Conservation (phyloP, 2,888 invertebrate genomes). For the Andricus quercusramuli region DNA sequence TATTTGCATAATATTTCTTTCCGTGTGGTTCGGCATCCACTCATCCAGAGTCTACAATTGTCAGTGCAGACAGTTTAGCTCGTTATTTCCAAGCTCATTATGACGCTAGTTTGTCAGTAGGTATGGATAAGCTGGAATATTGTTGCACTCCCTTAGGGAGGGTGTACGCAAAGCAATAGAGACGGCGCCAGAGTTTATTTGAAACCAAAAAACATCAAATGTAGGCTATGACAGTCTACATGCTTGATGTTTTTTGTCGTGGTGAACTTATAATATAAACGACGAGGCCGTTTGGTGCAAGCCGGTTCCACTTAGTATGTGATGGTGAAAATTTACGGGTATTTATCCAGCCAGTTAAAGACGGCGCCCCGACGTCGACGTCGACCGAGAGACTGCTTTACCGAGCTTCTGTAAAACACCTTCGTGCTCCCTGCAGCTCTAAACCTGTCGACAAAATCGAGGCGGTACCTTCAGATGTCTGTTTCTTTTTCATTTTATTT, state of each 20-base stretch:
- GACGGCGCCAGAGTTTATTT: conserved; percentile 24
- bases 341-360: conserved; percentile 1
- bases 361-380: conserved; percentile 5
- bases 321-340: conserved; percentile 9
- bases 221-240: conserved; percentile 1
- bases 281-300: conserved; percentile 1
- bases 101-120: not conserved
- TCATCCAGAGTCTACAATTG: not conserved
- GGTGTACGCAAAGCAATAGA: not conserved
- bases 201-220: conserved; percentile 26
- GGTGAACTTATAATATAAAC: conserved; percentile 7
- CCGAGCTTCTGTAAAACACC: conserved; percentile 2
- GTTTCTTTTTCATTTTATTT: not conserved
- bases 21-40: not conserved
- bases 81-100: not conserved
- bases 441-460: conserved; percentile 11
- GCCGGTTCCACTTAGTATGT: conserved; percentile 4
- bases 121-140: not conserved
- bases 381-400: not conserved
- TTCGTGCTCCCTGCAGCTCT: not conserved
- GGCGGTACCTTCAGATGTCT: conserved; percentile 10
- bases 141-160: not conserved
- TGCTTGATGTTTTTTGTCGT: not conserved
- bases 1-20: not conserved
- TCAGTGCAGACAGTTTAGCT: not conserved